Evolutionary conservation across 1,140 invertebrate species (phyloP), one percentile per base, ranked within the genome.

Genomic region (Bombus huntii): DNA sequence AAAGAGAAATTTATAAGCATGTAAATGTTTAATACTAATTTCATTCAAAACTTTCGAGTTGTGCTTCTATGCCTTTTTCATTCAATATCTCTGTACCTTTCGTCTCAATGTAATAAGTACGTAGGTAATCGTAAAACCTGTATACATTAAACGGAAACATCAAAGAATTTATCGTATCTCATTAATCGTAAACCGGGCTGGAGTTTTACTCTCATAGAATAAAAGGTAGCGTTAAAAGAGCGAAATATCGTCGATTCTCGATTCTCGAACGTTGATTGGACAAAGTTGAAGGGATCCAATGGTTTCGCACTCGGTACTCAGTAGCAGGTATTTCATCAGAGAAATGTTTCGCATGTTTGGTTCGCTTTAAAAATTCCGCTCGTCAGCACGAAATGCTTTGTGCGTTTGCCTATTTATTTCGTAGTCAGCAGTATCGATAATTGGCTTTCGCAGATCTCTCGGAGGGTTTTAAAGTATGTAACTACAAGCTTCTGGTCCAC

Each of bases 401-500:
- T 65, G 44, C 87, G 66, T 76, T n/a, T 28, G 28, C 25, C 28
- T 12, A 75, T 89, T 85, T 86, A 86, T 81, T 77, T 87, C 79
- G 34, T 65, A 89, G 83, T 88, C 87, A 86, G 76, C 87, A 53
- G 73, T 81, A 77, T 89, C 76, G 66, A 76, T 89, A 89, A 89
- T 89, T 89, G 87, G 70, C 37, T 79, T 89, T 89, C 68, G 18
- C 70, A 65, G 47, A 83, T 87, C 57, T 80, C 72, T 78, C 42
- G 31, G 57, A 71, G 4, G 3, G 8, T 88, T 75, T 65, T 71
- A 66, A 82, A 82, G 28, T 65, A 25, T 66, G 34, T 80, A 81
- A 85, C 77, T 79, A 47, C 31, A 39, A 68, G 34, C 34, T 70
- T 73, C 44, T 31, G 28, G 10, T 68, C 44, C 25, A 13, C 6